Percentiles rank a stretch among this genome's conserved stretches.
Conservation (phyloP, 1,140 invertebrate species). For the Chironomus striatipennis region DNA sequence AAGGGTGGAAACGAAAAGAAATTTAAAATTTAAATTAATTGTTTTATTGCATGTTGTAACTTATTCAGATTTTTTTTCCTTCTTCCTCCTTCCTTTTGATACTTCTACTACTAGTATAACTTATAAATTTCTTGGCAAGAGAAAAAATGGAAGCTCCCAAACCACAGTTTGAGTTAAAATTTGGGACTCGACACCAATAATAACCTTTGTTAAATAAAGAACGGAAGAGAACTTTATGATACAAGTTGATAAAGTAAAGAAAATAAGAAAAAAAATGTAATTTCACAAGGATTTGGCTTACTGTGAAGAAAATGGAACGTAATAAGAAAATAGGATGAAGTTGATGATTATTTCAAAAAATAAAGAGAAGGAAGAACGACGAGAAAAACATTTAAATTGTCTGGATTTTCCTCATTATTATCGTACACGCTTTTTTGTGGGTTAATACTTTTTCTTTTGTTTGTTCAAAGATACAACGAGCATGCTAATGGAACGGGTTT, state of each 20-base stretch:
- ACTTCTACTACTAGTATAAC: not conserved
- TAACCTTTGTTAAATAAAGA: too few species aligned
- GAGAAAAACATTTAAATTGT: slow-evolving; percentile 9
- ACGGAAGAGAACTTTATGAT: not conserved
- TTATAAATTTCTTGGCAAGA: too few species aligned
- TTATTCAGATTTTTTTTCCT: not conserved
- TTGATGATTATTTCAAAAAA: not conserved
- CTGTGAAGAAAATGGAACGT: too few species aligned
- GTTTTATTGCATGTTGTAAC: slow-evolving; percentile 23
- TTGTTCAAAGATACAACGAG: too few species aligned
- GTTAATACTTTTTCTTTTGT: too few species aligned
- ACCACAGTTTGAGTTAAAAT: not conserved
- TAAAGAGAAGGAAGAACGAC: too few species aligned
- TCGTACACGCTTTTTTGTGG: too few species aligned
- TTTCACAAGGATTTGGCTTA: not conserved
- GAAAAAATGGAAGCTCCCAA: not conserved
- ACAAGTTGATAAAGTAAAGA: not conserved
- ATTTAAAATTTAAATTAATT: slow-evolving; percentile 24
- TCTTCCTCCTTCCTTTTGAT: not conserved
- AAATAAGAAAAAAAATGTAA: not conserved
- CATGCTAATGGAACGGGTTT: too few species aligned
- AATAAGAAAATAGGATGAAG: too few species aligned
- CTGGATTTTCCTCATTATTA: not conserved
- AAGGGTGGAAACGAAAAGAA: not conserved
- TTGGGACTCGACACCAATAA: not conserved